A percentile compares a stretch with the other conserved stretches of the same genome.
Evolutionary conservation across 2,113 vertebrate species (phyloP).

Genomic region (Cyanoramphus novaezelandiae): DNA sequence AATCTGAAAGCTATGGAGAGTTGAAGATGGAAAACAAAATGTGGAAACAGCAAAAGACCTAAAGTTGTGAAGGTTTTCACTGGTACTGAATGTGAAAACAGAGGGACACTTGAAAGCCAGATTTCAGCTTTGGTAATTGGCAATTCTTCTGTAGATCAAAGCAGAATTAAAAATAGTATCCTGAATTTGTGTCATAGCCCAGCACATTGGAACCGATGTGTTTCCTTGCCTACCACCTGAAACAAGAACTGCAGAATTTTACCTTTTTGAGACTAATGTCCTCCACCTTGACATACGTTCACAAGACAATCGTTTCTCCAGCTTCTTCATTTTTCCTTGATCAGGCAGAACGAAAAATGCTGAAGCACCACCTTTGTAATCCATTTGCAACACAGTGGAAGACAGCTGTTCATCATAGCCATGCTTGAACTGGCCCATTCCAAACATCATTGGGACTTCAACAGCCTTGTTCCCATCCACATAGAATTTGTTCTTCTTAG

Average conservation of each 20-base stretch:
- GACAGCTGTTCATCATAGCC: conserved; percentile 67
- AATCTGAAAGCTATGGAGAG: neutral
- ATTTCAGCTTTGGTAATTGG: neutral
- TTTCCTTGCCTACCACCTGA: neutral
- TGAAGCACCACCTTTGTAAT: conserved; percentile 84
- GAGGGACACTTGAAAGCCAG: neutral
- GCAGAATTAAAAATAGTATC: neutral
- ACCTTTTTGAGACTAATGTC: conserved; percentile 55
- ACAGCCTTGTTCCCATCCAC: conserved; percentile 37
- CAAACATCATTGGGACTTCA: conserved; percentile 61
- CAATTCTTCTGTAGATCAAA: neutral
- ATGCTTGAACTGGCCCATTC: conserved; percentile 48
- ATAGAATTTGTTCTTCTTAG: conserved; percentile 55
- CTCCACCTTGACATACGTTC: conserved; percentile 41
- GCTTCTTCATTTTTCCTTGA: conserved; percentile 74
- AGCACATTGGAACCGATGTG: neutral
- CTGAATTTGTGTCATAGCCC: neutral
- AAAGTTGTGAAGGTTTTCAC: neutral
- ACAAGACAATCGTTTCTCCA: conserved; percentile 73
- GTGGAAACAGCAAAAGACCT: neutral
- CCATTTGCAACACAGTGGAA: conserved; percentile 79
- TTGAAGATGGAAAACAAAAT: neutral
- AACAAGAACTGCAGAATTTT: neutral
- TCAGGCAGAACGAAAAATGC: conserved; percentile 84
- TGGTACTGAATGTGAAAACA: neutral